A percentile compares a stretch with the other conserved stretches of the same genome.
Evolutionary conservation across 2,797 vertebrate genomes (phyloP).

Genomic region (Rhinatrema bivittatum): DNA sequence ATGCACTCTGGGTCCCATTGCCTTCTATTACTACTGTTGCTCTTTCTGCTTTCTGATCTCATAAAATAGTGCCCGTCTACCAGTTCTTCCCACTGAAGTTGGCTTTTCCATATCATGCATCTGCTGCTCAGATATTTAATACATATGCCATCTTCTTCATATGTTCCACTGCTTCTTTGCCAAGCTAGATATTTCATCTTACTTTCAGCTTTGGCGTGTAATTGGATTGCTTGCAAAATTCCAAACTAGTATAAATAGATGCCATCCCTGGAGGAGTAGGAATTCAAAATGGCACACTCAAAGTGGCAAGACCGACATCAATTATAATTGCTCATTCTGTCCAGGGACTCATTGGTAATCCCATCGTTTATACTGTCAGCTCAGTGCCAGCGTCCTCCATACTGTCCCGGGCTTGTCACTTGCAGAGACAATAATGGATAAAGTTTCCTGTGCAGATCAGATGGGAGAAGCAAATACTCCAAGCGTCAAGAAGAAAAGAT

Average conservation of each 20-base stretch:
- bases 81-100: no score
- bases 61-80: no score
- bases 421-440: no score
- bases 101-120: no score
- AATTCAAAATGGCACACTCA: not conserved
- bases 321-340: not conserved
- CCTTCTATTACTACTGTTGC: no score
- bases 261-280: not conserved
- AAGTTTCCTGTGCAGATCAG: no score
- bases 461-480: no score
- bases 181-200: not conserved
- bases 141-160: no score
- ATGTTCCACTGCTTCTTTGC: not conserved
- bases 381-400: not conserved
- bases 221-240: not conserved
- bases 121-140: no score
- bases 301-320: not conserved
- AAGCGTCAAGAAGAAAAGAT: no score
- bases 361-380: not conserved
- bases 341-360: not conserved
- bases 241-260: not conserved
- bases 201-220: not conserved
- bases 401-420: not conserved
- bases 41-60: no score
- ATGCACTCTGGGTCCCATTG: no score